phyloP scores from a whole-genome alignment of 2,888 invertebrate species.

The Macrostomum cliftonense region DNA sequence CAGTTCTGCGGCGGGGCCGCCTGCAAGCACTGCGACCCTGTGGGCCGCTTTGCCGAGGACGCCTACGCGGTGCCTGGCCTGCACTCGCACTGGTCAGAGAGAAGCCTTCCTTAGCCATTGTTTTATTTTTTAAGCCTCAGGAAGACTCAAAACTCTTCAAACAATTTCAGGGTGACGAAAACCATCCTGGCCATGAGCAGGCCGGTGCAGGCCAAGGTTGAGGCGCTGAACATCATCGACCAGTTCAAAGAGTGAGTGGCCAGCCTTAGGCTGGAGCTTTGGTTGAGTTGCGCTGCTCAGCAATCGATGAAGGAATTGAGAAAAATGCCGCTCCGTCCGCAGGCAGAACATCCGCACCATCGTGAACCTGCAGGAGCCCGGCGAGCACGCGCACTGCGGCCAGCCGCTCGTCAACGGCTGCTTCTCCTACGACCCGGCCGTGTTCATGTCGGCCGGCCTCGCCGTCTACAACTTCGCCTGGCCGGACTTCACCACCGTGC shows the following conservation, averaged over 20 bases:
- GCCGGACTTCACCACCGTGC: slow-evolving; percentile 57
- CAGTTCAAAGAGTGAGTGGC: slow-evolving; percentile 48
- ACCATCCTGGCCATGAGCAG: slow-evolving; percentile 72
- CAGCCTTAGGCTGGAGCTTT: no score
- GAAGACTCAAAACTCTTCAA: no score
- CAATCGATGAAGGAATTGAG: no score
- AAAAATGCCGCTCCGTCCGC: no score
- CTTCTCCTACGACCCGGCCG: slow-evolving; percentile 8
- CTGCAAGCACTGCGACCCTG: slow-evolving; percentile 56
- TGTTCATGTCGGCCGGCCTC: no score
- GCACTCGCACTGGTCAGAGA: slow-evolving; percentile 72
- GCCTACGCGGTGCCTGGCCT: slow-evolving; percentile 55
- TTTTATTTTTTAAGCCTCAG: no score
- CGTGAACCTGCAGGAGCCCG: slow-evolving; percentile 8
- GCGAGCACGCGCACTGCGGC: slow-evolving; percentile 10
- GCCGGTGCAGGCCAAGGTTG: slow-evolving; percentile 54
- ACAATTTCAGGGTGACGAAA: slow-evolving; percentile 73
- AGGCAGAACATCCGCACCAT: slow-evolving; percentile 3
- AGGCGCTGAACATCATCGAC: slow-evolving; percentile 55
- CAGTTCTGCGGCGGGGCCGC: slow-evolving; percentile 63
- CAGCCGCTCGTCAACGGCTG: slow-evolving; percentile 3
- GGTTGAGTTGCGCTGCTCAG: no score
- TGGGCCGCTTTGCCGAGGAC: slow-evolving; percentile 45
- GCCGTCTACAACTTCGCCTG: no score
- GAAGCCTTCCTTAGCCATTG: no score